phyloP scores from a whole-genome alignment of 2,797 vertebrate genomes.

The Neosilurus mollespiculum region DNA sequence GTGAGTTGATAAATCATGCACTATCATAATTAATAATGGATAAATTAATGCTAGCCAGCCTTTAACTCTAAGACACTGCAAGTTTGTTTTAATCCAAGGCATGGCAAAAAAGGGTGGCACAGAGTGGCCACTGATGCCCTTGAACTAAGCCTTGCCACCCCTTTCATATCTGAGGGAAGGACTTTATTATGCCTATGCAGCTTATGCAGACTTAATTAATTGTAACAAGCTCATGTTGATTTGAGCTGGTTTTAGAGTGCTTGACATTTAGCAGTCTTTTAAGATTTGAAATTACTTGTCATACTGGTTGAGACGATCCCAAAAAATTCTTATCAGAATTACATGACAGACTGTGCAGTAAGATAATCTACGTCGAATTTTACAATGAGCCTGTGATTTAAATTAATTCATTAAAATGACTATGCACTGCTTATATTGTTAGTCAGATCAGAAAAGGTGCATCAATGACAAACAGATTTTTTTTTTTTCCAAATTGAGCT shows the following conservation, averaged over 20 bases:
- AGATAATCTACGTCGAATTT: too few relatives aligned
- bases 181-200: background rate
- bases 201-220: background rate
- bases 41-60: background rate
- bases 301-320: background rate
- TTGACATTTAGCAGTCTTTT: background rate
- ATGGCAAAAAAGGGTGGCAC: background rate
- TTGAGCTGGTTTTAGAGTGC: background rate
- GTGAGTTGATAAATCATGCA: background rate
- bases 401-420: background rate
- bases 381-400: background rate
- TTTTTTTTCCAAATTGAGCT: background rate
- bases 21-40: background rate
- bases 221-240: background rate
- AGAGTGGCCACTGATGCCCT: background rate
- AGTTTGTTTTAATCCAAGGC: background rate
- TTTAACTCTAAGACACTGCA: background rate
- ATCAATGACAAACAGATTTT: background rate
- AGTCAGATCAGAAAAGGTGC: background rate
- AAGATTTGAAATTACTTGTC: background rate
- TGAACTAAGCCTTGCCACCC: background rate
- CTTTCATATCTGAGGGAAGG: background rate
- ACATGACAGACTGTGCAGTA: background rate
- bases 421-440: background rate
- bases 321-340: background rate